Percentiles rank a stretch among this genome's conserved stretches.
These are phyloP conservation scores for Thalassoma bifasciatum DNA, from an alignment of 2,113 vertebrate species.

Conservation along the genomic window DNA sequence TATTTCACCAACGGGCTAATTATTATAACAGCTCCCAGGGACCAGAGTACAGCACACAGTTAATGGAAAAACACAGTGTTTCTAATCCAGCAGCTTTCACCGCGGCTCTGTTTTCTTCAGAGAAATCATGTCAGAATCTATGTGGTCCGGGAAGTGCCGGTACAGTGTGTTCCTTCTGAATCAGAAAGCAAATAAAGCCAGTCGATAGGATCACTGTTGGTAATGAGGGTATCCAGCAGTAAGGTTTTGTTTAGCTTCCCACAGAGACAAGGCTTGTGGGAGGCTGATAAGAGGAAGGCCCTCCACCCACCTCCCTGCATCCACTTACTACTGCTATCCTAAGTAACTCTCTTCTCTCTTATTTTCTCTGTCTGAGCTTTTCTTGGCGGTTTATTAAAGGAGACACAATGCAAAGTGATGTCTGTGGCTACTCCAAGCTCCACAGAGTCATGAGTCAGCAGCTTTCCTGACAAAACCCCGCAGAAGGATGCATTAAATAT, in stretches of 20 bases:
- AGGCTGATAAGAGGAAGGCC: slow-evolving; percentile 45
- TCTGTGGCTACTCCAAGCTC: background rate
- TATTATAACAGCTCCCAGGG: background rate
- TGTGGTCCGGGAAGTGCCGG: background rate
- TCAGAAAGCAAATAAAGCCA: slow-evolving; percentile 14
- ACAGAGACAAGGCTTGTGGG: slow-evolving; percentile 31
- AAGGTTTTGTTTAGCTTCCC: slow-evolving; percentile 41
- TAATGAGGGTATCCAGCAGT: slow-evolving; percentile 26
- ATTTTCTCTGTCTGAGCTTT: slow-evolving; percentile 8
- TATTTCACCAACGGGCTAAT: background rate
- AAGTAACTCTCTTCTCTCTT: background rate
- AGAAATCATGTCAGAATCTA: background rate
- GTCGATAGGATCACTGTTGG: slow-evolving; percentile 7
- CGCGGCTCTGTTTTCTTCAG: background rate
- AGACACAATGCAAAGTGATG: background rate
- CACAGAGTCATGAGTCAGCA: slow-evolving; percentile 1
- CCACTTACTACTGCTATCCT: slow-evolving; percentile 1
- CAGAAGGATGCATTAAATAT: background rate
- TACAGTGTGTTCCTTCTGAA: slow-evolving; percentile 21
- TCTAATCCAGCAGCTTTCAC: background rate
- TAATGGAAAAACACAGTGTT: background rate
- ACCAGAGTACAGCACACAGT: background rate
- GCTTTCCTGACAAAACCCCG: slow-evolving; percentile 1
- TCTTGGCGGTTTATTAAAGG: slow-evolving; percentile 1
- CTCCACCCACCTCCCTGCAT: slow-evolving; percentile 16